Conservation (phyloP, 2,113 vertebrate genomes). For the Alouatta palliata region DNA sequence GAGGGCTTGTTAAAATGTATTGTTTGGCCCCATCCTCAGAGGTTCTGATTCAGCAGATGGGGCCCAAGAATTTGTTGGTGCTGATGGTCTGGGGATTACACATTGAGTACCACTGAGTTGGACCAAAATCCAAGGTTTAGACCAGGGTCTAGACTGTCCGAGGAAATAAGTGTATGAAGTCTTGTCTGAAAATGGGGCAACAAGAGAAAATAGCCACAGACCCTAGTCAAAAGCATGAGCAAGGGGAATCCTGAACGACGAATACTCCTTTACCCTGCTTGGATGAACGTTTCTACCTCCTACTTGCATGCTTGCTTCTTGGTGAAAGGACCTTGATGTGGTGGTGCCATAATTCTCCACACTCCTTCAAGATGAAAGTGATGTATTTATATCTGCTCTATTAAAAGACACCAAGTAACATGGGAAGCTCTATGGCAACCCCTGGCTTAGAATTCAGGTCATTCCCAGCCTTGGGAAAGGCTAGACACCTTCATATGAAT, state of each 20-base stretch:
- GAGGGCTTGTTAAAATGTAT: neutral
- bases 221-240: neutral
- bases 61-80: neutral
- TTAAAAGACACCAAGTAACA: constrained; percentile 50
- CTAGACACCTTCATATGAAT: constrained; percentile 39
- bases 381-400: constrained; percentile 5
- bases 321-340: neutral
- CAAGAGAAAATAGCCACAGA: constrained; percentile 13
- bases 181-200: neutral
- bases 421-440: constrained; percentile 18
- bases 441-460: constrained; percentile 54
- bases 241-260: neutral
- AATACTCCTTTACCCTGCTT: neutral
- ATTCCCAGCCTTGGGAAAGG: constrained; percentile 44
- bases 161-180: neutral
- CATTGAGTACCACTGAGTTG: neutral
- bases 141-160: neutral
- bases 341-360: neutral
- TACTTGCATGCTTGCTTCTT: neutral
- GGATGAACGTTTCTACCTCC: neutral
- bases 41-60: neutral
- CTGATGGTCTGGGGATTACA: neutral
- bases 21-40: neutral
- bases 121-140: neutral
- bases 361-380: constrained; percentile 28